Evolutionary conservation across 1,140 invertebrate species (phyloP).

Genomic region (Ooceraea biroi): DNA sequence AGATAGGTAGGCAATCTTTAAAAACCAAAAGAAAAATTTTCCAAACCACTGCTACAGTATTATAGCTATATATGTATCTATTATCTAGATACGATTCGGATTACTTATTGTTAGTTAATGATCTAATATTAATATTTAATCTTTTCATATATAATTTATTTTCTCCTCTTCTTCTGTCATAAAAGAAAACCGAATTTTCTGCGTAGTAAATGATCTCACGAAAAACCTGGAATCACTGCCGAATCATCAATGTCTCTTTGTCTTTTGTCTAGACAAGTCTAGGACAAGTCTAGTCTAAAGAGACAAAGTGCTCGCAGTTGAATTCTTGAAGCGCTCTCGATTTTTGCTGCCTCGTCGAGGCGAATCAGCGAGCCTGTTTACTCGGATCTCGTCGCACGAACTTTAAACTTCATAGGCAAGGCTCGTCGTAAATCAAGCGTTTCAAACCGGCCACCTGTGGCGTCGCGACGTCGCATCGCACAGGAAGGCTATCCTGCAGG

Average conservation of each 20-base stretch:
- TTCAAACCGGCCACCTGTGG: conserved; percentile 81
- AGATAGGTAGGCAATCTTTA: too few species aligned
- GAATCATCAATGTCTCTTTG: neutral
- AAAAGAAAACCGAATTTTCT: neutral
- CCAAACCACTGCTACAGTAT: too few species aligned
- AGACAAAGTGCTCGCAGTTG: conserved; percentile 29
- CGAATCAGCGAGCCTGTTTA: conserved; percentile 73
- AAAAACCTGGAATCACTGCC: conserved; percentile 37
- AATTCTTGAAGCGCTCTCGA: conserved; percentile 58
- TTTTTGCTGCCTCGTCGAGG: conserved; percentile 53
- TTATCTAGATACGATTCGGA: too few species aligned
- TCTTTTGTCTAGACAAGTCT: neutral
- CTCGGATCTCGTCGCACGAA: conserved; percentile 71
- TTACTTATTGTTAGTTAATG: too few species aligned
- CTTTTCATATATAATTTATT: neutral
- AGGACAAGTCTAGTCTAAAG: neutral
- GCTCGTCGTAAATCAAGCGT: conserved; percentile 80
- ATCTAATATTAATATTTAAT: neutral
- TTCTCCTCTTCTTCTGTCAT: neutral
- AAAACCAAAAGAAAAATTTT: too few species aligned
- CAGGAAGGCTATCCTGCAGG: conserved; percentile 35
- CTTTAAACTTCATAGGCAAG: conserved; percentile 78
- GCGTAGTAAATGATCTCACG: neutral
- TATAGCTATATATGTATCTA: too few species aligned
- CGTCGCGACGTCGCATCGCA: conserved; percentile 54